phyloP scores from a whole-genome alignment of 2,888 invertebrate genomes.

The Cynaeus angustus region DNA sequence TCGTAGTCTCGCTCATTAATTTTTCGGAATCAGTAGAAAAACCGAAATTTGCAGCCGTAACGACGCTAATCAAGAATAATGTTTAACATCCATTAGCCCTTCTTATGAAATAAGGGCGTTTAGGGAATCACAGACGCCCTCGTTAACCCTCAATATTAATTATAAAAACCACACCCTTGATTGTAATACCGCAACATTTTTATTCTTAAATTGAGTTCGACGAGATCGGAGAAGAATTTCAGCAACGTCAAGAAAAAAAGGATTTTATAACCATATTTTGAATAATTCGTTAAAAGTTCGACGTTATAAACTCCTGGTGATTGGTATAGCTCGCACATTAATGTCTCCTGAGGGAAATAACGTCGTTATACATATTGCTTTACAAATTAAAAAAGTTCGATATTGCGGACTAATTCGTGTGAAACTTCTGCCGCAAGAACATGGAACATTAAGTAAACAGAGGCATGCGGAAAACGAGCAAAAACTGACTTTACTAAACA shows the following conservation, averaged over 20 bases:
- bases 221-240: slow-evolving; percentile 19
- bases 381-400: slow-evolving; percentile 40
- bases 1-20: not conserved
- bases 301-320: slow-evolving; percentile 38
- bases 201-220: slow-evolving; percentile 20
- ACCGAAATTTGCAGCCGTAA: slow-evolving; percentile 12
- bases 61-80: slow-evolving; percentile 34
- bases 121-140: slow-evolving; percentile 16
- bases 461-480: not conserved
- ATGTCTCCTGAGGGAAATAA: slow-evolving; percentile 30
- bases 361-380: slow-evolving; percentile 30
- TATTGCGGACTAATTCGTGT: slow-evolving; percentile 26
- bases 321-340: slow-evolving; percentile 33
- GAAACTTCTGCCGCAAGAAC: not conserved
- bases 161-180: slow-evolving; percentile 20
- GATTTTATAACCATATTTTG: slow-evolving; percentile 27
- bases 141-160: slow-evolving; percentile 35
- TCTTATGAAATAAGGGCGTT: slow-evolving; percentile 29
- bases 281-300: slow-evolving; percentile 36
- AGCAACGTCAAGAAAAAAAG: not conserved
- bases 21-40: slow-evolving; percentile 8
- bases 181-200: slow-evolving; percentile 37
- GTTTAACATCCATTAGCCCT: slow-evolving; percentile 39
- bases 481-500: no score
- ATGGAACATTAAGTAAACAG: slow-evolving; percentile 9